A percentile compares a stretch with the other conserved stretches of the same genome.
These are phyloP conservation scores for Champsocephalus esox DNA, from an alignment of 2,797 vertebrate genomes.

Conservation along the genomic window DNA sequence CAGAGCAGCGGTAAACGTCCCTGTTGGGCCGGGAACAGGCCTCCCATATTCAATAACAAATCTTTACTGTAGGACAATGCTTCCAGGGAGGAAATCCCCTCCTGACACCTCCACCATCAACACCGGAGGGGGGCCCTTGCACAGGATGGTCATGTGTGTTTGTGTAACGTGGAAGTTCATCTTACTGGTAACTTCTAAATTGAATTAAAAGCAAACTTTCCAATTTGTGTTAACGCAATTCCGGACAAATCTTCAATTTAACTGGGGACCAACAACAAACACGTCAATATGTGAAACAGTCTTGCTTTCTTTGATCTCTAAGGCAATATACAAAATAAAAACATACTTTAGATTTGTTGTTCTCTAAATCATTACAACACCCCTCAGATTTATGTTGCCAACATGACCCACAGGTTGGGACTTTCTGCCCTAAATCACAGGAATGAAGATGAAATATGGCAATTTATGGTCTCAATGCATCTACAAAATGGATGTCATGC, in stretches of 20 bases:
- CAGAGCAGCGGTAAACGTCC: conserved; percentile 28
- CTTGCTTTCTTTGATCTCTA: background rate
- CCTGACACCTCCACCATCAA: conserved; percentile 20
- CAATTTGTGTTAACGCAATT: conserved; percentile 29
- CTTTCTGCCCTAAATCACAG: too few relatives aligned
- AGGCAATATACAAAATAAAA: background rate
- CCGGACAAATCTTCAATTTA: background rate
- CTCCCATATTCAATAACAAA: conserved; percentile 47
- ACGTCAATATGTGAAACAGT: background rate
- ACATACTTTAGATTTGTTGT: background rate
- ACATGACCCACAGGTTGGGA: background rate
- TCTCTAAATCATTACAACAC: background rate
- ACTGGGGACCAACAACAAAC: background rate
- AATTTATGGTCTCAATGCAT: too few relatives aligned
- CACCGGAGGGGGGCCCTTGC: background rate
- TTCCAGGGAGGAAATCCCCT: conserved; percentile 5
- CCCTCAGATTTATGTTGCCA: background rate
- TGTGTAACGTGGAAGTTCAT: background rate
- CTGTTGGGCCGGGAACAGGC: conserved; percentile 20
- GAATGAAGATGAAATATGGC: too few relatives aligned
- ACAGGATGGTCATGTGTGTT: background rate
- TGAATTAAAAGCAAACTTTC: conserved; percentile 25
- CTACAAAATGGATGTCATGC: background rate
- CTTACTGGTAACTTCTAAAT: background rate
- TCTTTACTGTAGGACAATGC: conserved; percentile 22